phyloP scores from a whole-genome alignment of 2,797 vertebrate species.

The Triplophysa yarkandensis region DNA sequence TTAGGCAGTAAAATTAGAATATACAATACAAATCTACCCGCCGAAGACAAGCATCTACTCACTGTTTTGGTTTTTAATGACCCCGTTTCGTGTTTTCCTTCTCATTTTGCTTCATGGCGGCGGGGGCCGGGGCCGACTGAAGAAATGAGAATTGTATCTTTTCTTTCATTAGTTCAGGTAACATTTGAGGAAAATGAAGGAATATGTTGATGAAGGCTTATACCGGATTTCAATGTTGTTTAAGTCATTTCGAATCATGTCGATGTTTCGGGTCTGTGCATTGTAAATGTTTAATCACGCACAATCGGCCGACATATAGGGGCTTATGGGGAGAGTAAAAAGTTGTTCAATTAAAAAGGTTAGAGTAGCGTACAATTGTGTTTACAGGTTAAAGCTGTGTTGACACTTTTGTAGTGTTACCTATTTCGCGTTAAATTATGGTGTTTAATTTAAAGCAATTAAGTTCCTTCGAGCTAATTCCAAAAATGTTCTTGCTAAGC shows the following conservation, averaged over 20 bases:
- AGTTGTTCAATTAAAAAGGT: not conserved
- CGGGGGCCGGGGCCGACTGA: conserved; percentile 42
- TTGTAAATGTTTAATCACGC: not conserved
- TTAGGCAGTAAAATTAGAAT: conserved; percentile 84
- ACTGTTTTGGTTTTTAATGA: conserved; percentile 78
- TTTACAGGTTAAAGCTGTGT: conserved; percentile 6
- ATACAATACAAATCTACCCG: conserved; percentile 83
- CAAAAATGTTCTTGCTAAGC: not conserved
- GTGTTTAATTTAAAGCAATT: not conserved
- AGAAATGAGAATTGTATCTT: conserved; percentile 21
- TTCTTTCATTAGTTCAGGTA: conserved; percentile 28
- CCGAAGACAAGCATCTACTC: conserved; percentile 74
- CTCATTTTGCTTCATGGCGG: conserved; percentile 69
- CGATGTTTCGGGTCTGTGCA: not conserved
- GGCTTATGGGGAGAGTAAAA: not conserved
- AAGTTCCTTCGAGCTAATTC: not conserved
- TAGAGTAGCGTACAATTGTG: not conserved
- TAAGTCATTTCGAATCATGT: not conserved
- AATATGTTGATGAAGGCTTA: conserved; percentile 8
- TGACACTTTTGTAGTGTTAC: not conserved
- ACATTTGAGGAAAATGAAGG: conserved; percentile 8
- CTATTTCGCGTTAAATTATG: not conserved
- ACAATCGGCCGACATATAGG: not conserved
- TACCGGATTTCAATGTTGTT: not conserved
- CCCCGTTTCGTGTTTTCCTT: conserved; percentile 68